phyloP scores from a whole-genome alignment of 2,113 vertebrate genomes.

The Pteropus alecto region DNA sequence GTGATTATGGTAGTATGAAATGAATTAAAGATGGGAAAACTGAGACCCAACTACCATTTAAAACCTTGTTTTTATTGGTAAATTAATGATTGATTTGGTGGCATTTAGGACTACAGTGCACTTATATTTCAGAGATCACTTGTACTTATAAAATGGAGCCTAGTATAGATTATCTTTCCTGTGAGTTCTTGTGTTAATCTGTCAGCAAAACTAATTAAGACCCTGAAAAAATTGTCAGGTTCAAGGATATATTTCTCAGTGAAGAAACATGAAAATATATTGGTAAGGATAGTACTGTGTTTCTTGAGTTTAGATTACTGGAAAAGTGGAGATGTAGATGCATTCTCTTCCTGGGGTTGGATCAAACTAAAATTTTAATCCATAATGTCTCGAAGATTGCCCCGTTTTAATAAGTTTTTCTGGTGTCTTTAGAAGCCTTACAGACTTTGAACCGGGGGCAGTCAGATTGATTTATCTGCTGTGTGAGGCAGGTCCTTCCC shows the following conservation, averaged over 20 bases:
- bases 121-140: background rate
- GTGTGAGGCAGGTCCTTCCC: background rate
- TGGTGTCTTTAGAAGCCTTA: slow-evolving; percentile 19
- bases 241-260: background rate
- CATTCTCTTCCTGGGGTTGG: background rate
- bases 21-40: background rate
- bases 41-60: background rate
- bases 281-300: background rate
- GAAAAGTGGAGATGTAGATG: background rate
- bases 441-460: background rate
- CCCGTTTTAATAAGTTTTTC: background rate
- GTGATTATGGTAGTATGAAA: background rate
- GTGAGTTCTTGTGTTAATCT: background rate
- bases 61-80: background rate
- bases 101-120: background rate
- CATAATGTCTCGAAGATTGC: background rate
- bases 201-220: background rate
- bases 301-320: background rate
- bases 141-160: background rate
- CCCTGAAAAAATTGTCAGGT: background rate
- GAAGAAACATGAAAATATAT: background rate
- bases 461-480: slow-evolving; percentile 31
- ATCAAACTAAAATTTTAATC: background rate
- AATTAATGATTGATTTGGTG: background rate
- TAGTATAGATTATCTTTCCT: background rate